phyloP scores from a whole-genome alignment of 1,140 invertebrate species.

The Sarcophaga bullata region DNA sequence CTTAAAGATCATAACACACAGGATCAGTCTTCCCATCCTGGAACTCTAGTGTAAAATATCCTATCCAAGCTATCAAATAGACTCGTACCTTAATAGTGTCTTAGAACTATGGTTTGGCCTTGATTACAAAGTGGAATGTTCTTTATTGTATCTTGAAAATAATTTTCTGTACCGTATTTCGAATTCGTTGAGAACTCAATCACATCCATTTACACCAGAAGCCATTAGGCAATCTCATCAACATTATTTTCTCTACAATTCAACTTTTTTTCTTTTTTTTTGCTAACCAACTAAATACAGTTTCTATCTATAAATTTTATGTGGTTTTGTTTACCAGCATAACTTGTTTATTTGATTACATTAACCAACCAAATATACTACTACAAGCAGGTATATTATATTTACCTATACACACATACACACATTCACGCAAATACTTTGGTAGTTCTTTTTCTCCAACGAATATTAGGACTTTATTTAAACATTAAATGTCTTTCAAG shows the following conservation, averaged over 20 bases:
- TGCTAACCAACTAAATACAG: background rate
- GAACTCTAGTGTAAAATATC: too few relatives aligned
- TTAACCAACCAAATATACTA: background rate
- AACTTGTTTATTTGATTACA: conserved; percentile 23
- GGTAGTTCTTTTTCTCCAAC: background rate
- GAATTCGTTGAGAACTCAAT: too few relatives aligned
- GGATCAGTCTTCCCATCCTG: too few relatives aligned
- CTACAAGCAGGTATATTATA: background rate
- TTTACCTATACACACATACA: background rate
- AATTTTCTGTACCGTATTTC: too few relatives aligned
- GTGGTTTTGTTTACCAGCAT: background rate
- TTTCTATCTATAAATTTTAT: background rate
- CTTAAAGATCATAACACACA: too few relatives aligned
- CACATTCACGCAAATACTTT: too few relatives aligned
- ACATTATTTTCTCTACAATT: background rate
- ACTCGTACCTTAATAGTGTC: too few relatives aligned
- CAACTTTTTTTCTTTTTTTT: background rate
- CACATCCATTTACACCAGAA: background rate
- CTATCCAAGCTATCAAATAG: too few relatives aligned
- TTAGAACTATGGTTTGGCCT: too few relatives aligned
- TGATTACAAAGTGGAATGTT: too few relatives aligned
- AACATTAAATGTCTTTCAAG: conserved; percentile 5
- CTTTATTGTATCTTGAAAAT: too few relatives aligned
- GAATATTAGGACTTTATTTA: background rate
- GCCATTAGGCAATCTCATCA: background rate